Conservation (phyloP, 2,888 invertebrate species). For the Drosophila atripex region DNA sequence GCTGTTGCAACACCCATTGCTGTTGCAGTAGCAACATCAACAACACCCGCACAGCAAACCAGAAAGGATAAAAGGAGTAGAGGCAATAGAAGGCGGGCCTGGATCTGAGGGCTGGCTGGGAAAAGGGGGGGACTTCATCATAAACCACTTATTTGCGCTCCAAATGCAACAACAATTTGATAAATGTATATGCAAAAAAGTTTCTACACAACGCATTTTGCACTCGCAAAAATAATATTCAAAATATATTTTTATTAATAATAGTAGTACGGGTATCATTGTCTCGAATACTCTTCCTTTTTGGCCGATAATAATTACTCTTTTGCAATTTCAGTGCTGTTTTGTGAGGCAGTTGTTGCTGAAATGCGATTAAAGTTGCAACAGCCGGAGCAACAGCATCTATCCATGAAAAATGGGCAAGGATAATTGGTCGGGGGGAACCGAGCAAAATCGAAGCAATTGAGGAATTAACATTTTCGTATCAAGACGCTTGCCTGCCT, state of each 20-base stretch:
- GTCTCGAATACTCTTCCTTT: background rate
- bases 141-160: slow-evolving; percentile 79
- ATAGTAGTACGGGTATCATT: no score
- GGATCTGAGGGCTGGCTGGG: slow-evolving; percentile 2
- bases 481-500: background rate
- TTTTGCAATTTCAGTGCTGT: slow-evolving; percentile 28
- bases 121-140: slow-evolving; percentile 61
- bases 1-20: slow-evolving; percentile 6
- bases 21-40: slow-evolving; percentile 8
- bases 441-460: slow-evolving; percentile 8
- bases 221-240: no score
- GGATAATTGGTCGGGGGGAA: slow-evolving; percentile 26
- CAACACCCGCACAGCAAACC: background rate
- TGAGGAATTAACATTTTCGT: slow-evolving; percentile 2
- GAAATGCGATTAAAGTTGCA: slow-evolving; percentile 38
- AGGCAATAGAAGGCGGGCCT: background rate
- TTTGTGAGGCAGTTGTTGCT: slow-evolving; percentile 9
- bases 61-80: background rate
- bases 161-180: slow-evolving; percentile 75
- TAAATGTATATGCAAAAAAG: slow-evolving; percentile 57
- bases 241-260: no score
- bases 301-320: background rate
- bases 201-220: slow-evolving; percentile 33
- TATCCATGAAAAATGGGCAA: slow-evolving; percentile 28
- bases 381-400: slow-evolving; percentile 19